phyloP scores from a whole-genome alignment of 1,140 invertebrate species.

The Stegodyphus dumicola region DNA sequence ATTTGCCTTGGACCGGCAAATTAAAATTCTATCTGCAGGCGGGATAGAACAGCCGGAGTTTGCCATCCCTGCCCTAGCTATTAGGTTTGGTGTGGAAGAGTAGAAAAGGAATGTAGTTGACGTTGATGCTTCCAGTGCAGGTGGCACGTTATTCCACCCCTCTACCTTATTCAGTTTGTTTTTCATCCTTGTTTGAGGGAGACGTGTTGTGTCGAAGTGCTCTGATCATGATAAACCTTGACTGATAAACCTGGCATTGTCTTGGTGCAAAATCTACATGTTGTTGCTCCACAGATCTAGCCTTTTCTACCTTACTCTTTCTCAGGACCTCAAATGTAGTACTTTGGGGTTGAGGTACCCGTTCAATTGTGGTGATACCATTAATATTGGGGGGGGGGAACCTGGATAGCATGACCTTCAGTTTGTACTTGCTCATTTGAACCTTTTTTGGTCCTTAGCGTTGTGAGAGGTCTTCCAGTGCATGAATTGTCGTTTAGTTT shows the following conservation, averaged over 20 bases:
- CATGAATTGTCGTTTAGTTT: constrained; percentile 48
- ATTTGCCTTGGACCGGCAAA: no score
- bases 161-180: neutral
- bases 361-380: neutral
- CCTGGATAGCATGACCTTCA: constrained; percentile 33
- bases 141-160: neutral
- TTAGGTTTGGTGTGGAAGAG: neutral
- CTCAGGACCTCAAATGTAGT: constrained; percentile 18
- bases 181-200: neutral
- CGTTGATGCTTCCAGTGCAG: no score
- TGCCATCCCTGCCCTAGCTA: neutral
- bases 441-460: constrained; percentile 22
- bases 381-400: no score
- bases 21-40: no score
- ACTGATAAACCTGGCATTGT: no score
- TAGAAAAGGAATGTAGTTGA: neutral
- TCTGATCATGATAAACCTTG: neutral
- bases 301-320: neutral
- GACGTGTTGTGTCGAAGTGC: neutral
- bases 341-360: constrained; percentile 8
- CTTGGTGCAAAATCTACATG: no score
- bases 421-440: constrained; percentile 23
- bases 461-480: constrained; percentile 21
- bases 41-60: neutral
- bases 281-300: constrained; percentile 16